Evolutionary conservation across 2,797 vertebrate species (phyloP).

Genomic region (Pteronotus mesoamericanus): DNA sequence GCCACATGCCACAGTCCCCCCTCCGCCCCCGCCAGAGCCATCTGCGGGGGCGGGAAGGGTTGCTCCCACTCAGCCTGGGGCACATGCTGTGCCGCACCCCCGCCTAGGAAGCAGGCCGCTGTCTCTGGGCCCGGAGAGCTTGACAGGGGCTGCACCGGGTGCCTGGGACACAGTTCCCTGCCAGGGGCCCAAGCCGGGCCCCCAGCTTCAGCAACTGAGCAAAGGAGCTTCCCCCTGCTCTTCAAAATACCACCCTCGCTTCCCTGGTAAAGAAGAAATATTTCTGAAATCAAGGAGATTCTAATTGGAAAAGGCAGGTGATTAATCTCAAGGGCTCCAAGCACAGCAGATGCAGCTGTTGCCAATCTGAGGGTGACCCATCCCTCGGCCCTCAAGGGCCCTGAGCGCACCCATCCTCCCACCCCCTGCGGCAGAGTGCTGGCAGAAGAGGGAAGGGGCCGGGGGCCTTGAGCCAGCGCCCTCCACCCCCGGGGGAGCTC

Average conservation of each 20-base stretch:
- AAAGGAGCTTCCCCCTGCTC: background rate
- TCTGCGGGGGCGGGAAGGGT: background rate
- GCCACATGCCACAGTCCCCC: background rate
- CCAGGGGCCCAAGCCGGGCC: accelerated
- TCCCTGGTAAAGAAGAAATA: background rate
- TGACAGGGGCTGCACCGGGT: accelerated
- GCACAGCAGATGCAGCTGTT: accelerated
- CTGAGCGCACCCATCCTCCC: accelerated
- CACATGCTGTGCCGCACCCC: background rate
- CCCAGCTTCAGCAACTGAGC: background rate
- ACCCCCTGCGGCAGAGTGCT: accelerated
- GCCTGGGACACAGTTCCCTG: accelerated
- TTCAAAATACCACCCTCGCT: background rate
- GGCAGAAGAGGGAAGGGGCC: background rate
- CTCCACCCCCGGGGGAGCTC: background rate
- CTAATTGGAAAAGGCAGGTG: background rate
- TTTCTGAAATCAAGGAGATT: background rate
- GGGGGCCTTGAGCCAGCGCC: background rate
- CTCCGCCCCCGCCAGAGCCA: background rate
- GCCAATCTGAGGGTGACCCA: accelerated
- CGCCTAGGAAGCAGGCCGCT: background rate
- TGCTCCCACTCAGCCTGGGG: background rate
- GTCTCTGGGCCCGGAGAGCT: accelerated
- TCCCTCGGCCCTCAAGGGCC: too few species aligned
- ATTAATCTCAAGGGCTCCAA: background rate